Conservation (phyloP, 2,113 vertebrate genomes). For the Psittacus erithacus region DNA sequence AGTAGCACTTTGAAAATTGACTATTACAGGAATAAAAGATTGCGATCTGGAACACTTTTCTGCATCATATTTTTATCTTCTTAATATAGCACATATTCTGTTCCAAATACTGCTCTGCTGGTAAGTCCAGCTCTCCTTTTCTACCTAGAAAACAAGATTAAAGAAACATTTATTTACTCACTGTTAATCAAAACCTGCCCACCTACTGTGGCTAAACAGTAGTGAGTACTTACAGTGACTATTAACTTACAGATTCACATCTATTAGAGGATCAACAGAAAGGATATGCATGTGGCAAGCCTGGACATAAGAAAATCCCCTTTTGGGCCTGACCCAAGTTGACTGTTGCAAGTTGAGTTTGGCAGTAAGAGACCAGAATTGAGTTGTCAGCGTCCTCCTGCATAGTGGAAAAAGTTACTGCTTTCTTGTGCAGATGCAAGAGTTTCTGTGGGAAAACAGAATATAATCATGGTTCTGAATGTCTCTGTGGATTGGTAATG, state of each 20-base stretch:
- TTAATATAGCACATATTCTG: slow-evolving; percentile 58
- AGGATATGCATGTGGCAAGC: not conserved
- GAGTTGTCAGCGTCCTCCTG: slow-evolving; percentile 31
- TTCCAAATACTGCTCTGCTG: slow-evolving; percentile 76
- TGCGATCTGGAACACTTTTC: slow-evolving; percentile 76
- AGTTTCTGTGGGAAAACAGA: slow-evolving; percentile 63
- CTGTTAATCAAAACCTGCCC: not conserved
- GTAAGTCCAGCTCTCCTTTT: slow-evolving; percentile 79
- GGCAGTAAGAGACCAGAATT: slow-evolving; percentile 10
- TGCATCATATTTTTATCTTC: slow-evolving; percentile 64
- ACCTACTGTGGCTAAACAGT: not conserved
- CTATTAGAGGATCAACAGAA: not conserved
- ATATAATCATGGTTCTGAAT: slow-evolving; percentile 31
- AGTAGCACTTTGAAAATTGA: slow-evolving; percentile 77
- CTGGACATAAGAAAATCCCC: not conserved
- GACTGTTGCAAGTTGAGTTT: slow-evolving; percentile 1
- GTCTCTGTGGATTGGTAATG: slow-evolving; percentile 56
- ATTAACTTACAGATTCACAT: not conserved
- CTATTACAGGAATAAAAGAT: slow-evolving; percentile 77
- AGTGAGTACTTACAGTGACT: not conserved
- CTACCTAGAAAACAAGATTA: slow-evolving; percentile 63
- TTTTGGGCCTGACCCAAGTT: not conserved
- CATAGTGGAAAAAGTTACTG: slow-evolving; percentile 5
- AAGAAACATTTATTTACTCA: not conserved
- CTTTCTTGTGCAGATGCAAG: slow-evolving; percentile 36